These are phyloP conservation scores for Chionodraco myersi DNA, from an alignment of 2,113 vertebrate genomes.

Conservation along the genomic window DNA sequence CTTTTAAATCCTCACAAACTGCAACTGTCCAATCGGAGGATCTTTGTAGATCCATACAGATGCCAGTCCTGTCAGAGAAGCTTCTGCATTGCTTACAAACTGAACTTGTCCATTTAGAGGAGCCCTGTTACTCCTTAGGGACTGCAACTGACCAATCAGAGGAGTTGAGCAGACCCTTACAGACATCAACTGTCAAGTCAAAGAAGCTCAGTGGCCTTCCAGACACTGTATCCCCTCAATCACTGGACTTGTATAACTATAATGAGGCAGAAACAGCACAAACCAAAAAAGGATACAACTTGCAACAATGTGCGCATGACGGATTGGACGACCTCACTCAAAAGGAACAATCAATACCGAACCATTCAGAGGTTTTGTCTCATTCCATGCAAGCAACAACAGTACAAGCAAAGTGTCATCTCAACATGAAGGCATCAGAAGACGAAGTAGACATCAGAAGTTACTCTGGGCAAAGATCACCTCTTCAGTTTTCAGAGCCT, in stretches of 20 bases:
- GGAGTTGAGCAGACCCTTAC: slow-evolving; percentile 16
- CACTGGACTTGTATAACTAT: slow-evolving; percentile 26
- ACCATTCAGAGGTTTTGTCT: slow-evolving; percentile 8
- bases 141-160: slow-evolving; percentile 41
- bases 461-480: slow-evolving; percentile 40
- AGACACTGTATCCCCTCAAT: slow-evolving; percentile 13
- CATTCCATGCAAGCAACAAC: slow-evolving; percentile 30
- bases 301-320: slow-evolving; percentile 5
- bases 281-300: slow-evolving; percentile 2
- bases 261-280: slow-evolving; percentile 37
- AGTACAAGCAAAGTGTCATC: slow-evolving; percentile 9
- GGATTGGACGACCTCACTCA: slow-evolving; percentile 23
- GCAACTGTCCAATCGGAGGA: slow-evolving; percentile 34
- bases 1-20: neutral
- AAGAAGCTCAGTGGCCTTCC: slow-evolving; percentile 19
- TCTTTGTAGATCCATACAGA: slow-evolving; percentile 8
- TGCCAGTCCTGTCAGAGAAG: slow-evolving; percentile 31
- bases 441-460: slow-evolving; percentile 42
- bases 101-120: slow-evolving; percentile 19
- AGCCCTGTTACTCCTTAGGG: slow-evolving; percentile 19
- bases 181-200: slow-evolving; percentile 21
- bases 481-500: slow-evolving; percentile 39
- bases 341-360: slow-evolving; percentile 17
- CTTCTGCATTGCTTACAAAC: slow-evolving; percentile 37
- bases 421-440: slow-evolving; percentile 26